Evolutionary conservation across 2,113 vertebrate species (phyloP).

Genomic region (Phrynocephalus versicolor): DNA sequence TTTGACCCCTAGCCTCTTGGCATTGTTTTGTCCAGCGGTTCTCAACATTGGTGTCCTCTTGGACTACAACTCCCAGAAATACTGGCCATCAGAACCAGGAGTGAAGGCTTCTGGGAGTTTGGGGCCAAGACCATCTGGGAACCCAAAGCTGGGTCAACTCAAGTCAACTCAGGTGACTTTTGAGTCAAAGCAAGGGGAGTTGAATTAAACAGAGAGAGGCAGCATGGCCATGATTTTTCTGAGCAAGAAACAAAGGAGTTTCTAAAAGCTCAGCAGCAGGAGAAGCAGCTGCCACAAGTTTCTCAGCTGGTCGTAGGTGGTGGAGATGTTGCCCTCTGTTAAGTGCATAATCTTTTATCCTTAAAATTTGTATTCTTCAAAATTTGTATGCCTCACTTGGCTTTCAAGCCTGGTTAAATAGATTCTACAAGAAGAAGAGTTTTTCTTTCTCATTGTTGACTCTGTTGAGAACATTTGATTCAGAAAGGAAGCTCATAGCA

Average conservation of each 20-base stretch:
- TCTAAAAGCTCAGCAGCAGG: conserved; percentile 44
- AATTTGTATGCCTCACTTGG: conserved; percentile 53
- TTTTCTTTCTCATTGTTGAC: conserved; percentile 4
- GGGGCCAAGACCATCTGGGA: no score
- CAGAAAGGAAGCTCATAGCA: conserved; percentile 24
- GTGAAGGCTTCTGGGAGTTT: no score
- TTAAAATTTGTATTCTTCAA: conserved; percentile 39
- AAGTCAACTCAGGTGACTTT: no score
- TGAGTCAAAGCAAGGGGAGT: no score
- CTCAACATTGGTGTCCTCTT: no score
- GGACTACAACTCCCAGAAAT: no score
- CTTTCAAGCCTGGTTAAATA: conserved; percentile 40
- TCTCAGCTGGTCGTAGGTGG: conserved; percentile 43
- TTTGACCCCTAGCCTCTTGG: no score
- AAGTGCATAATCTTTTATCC: conserved; percentile 30
- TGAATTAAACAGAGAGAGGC: no score
- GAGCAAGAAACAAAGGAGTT: conserved; percentile 56
- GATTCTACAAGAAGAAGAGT: no score
- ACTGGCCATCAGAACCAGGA: no score
- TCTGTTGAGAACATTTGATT: conserved; percentile 12
- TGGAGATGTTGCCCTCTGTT: conserved; percentile 48
- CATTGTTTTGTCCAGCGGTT: no score
- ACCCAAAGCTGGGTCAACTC: no score
- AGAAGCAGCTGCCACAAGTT: conserved; percentile 5
- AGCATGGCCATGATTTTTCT: conserved; percentile 32